Conservation (phyloP, 2,888 invertebrate genomes). For the Nemapogon koenigi region DNA sequence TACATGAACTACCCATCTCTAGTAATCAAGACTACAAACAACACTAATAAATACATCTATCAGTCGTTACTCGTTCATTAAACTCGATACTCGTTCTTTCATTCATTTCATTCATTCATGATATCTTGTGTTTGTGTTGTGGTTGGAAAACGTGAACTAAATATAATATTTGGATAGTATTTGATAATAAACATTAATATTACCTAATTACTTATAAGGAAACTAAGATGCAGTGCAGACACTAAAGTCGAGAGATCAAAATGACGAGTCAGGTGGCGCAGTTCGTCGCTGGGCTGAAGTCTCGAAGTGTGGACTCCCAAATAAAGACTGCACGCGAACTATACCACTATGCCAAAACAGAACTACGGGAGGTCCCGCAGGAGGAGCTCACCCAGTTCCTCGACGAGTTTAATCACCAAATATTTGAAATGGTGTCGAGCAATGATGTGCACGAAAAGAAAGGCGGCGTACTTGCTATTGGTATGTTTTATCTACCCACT, state of each 20-base stretch:
- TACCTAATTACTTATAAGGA: too few species aligned
- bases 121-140: too few species aligned
- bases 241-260: slow-evolving; percentile 21
- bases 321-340: slow-evolving; percentile 89
- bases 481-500: slow-evolving; percentile 49
- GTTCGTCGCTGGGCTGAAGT: slow-evolving; percentile 88
- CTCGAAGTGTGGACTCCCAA: slow-evolving; percentile 83
- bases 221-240: too few species aligned
- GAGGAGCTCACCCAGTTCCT: slow-evolving; percentile 91
- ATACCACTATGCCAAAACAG: slow-evolving; percentile 89
- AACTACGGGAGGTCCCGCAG: slow-evolving; percentile 85
- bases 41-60: too few species aligned
- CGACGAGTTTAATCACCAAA: slow-evolving; percentile 94
- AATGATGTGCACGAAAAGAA: slow-evolving; percentile 93
- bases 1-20: too few species aligned
- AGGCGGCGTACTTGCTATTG: slow-evolving; percentile 93
- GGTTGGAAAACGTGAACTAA: too few species aligned
- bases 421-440: slow-evolving; percentile 95
- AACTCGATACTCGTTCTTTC: too few species aligned
- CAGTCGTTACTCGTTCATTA: too few species aligned
- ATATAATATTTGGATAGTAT: too few species aligned
- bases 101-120: too few species aligned
- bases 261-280: slow-evolving; percentile 71
- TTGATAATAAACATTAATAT: too few species aligned
- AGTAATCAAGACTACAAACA: too few species aligned